A percentile compares a stretch with the other conserved stretches of the same genome.
These are phyloP conservation scores for Rotaria magnacalcarata DNA, from an alignment of 2,888 invertebrate genomes.

Conservation along the genomic window DNA sequence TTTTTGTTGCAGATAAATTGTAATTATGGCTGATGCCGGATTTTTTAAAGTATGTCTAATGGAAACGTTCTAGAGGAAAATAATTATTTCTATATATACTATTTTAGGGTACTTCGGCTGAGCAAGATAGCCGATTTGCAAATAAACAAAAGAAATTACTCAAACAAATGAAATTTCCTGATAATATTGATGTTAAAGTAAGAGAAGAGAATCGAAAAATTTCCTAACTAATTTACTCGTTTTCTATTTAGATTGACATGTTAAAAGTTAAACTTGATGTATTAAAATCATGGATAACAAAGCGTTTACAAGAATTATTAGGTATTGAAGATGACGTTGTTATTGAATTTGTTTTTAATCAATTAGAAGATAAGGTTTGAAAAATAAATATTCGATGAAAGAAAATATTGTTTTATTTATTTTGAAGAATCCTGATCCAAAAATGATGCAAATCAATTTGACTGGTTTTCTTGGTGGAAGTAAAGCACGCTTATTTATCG, in stretches of 20 bases:
- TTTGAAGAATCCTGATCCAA: conserved; percentile 74
- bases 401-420: conserved; percentile 61
- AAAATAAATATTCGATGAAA: conserved; percentile 59
- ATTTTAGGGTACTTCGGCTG: conserved; percentile 85
- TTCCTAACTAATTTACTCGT: not conserved
- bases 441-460: conserved; percentile 98
- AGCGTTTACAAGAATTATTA: conserved; percentile 87
- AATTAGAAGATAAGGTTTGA: conserved; percentile 71
- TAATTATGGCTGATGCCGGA: conserved; percentile 55
- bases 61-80: not conserved
- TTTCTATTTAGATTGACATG: conserved; percentile 78
- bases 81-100: conserved; percentile 47
- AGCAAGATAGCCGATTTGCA: conserved; percentile 97
- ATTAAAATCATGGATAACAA: conserved; percentile 96
- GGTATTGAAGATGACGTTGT: conserved; percentile 98
- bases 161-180: conserved; percentile 96
- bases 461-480: conserved; percentile 97
- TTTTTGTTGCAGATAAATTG: not conserved
- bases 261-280: conserved; percentile 93
- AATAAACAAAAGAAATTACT: conserved; percentile 98
- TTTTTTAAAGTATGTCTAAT: conserved; percentile 54
- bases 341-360: conserved; percentile 96
- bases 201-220: not conserved
- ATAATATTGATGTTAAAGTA: conserved; percentile 78
- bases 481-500: conserved; percentile 93